Evolutionary conservation across 2,797 vertebrate species (phyloP).

Genomic region (Aselliscus stoliczkanus): DNA sequence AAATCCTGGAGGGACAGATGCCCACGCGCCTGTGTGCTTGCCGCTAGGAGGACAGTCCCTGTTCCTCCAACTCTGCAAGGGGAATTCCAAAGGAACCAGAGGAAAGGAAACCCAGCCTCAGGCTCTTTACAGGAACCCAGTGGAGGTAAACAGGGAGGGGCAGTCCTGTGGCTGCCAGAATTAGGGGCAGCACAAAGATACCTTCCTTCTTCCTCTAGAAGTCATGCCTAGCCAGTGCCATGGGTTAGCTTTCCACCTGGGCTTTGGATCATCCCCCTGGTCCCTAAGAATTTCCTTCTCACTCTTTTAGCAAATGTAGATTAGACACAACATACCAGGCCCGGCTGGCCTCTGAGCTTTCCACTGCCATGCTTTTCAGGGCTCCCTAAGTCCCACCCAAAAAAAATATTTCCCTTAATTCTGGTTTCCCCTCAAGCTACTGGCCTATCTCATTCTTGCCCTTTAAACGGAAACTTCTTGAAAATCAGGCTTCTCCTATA

Average conservation of each 20-base stretch:
- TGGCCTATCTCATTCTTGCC: neutral
- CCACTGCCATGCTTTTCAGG: neutral
- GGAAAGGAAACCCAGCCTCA: neutral
- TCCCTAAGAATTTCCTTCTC: neutral
- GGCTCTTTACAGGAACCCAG: neutral
- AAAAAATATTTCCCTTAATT: neutral
- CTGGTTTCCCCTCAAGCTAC: neutral
- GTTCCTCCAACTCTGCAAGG: neutral
- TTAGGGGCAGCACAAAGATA: neutral
- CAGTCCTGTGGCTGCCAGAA: neutral
- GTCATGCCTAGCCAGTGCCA: neutral
- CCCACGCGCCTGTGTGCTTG: fast-evolving
- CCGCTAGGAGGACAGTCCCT: neutral
- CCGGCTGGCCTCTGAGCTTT: neutral
- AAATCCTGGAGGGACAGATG: neutral
- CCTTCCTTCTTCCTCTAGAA: neutral
- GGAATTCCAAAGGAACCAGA: neutral
- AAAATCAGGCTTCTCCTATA: neutral
- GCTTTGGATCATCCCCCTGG: neutral
- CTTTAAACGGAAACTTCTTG: neutral
- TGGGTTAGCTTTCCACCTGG: neutral
- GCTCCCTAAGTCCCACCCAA: neutral
- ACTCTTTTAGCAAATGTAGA: neutral
- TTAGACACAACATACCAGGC: no score
- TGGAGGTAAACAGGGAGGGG: neutral